Evolutionary conservation across 2,113 vertebrate species (phyloP).

Genomic region (Centropus bengalensis): DNA sequence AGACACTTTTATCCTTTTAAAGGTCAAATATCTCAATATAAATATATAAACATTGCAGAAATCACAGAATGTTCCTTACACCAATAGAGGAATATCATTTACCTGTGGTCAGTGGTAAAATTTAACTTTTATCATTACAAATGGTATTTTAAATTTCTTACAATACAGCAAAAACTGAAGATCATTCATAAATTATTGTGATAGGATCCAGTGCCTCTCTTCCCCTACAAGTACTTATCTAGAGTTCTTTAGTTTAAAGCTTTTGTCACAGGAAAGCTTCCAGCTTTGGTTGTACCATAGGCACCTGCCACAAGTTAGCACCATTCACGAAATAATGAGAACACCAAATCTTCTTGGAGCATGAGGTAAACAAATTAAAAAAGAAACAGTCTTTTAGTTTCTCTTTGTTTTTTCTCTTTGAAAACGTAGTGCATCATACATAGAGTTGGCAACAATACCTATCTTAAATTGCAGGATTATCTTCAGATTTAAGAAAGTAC

Average conservation of each 20-base stretch:
- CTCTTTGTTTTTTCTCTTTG: not conserved
- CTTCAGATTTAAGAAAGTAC: not conserved
- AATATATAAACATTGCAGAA: constrained; percentile 45
- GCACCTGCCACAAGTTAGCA: constrained; percentile 42
- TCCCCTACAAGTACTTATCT: not conserved
- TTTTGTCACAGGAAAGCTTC: not conserved
- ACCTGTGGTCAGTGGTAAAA: not conserved
- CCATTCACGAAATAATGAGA: not conserved
- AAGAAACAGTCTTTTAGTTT: not conserved
- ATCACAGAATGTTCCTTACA: not conserved
- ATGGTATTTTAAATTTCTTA: not conserved
- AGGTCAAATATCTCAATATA: constrained; percentile 46
- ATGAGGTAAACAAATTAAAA: constrained; percentile 8
- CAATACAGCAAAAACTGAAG: not conserved
- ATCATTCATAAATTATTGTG: not conserved
- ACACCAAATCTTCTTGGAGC: not conserved
- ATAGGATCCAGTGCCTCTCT: not conserved
- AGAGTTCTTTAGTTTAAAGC: not conserved
- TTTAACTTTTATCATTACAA: constrained; percentile 7
- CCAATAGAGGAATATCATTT: not conserved
- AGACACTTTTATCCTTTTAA: not conserved
- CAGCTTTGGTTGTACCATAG: constrained; percentile 12
- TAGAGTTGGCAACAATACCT: not conserved
- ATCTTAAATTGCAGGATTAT: not conserved
- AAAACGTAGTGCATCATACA: not conserved